Conservation (phyloP, 2,888 invertebrate species). For the Synanthedon formicaeformis region DNA sequence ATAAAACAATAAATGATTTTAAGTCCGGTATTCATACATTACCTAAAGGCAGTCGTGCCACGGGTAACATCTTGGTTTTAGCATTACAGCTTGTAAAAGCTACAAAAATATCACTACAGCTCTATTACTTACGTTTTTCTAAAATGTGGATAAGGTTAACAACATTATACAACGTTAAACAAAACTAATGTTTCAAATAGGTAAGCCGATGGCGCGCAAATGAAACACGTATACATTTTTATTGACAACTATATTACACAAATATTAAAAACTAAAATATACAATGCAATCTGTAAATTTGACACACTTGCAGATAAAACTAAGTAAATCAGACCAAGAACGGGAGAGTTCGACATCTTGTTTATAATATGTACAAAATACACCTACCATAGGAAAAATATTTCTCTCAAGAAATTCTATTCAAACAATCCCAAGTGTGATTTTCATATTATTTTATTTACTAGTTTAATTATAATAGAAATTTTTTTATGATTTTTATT, state of each 20-base stretch:
- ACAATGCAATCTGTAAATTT: slow-evolving; percentile 34
- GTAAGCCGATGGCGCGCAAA: not conserved
- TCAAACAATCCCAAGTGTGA: slow-evolving; percentile 19
- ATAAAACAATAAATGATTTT: too few species aligned
- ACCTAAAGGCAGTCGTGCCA: too few species aligned
- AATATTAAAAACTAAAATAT: slow-evolving; percentile 25
- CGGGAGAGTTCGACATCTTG: slow-evolving; percentile 8
- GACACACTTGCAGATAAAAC: slow-evolving; percentile 24
- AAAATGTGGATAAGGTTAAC: too few species aligned
- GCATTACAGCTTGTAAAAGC: too few species aligned
- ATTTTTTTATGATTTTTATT: not conserved
- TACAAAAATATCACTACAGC: too few species aligned
- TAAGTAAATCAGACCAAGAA: slow-evolving; percentile 8
- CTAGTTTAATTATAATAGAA: too few species aligned
- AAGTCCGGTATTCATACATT: too few species aligned
- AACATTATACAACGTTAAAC: too few species aligned
- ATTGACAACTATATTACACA: slow-evolving; percentile 43
- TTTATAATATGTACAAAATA: slow-evolving; percentile 19
- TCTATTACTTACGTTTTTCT: too few species aligned
- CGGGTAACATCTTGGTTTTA: too few species aligned
- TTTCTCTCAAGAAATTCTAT: slow-evolving; percentile 9
- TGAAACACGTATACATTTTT: not conserved
- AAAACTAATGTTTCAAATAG: too few species aligned
- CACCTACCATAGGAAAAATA: slow-evolving; percentile 22
- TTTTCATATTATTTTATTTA: too few species aligned